A percentile compares a stretch with the other conserved stretches of the same genome.
Conservation (phyloP, 2,888 invertebrate species). For the Buathra laborator region DNA sequence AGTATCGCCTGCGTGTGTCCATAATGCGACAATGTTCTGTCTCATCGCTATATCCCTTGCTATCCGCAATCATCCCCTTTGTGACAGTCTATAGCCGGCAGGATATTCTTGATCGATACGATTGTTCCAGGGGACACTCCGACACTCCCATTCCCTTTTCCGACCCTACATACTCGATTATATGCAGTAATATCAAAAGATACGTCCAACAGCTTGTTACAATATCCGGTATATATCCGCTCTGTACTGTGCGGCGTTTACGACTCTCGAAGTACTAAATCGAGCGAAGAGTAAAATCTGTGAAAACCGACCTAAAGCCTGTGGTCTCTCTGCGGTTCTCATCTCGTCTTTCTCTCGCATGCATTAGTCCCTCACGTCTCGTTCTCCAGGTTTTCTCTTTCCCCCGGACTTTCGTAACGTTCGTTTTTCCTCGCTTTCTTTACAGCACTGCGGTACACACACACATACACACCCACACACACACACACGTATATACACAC, state of each 20-base stretch:
- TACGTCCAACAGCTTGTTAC: not conserved
- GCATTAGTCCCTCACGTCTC: constrained; percentile 29
- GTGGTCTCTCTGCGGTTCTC: not conserved
- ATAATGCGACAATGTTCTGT: constrained; percentile 51
- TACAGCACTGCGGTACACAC: not conserved
- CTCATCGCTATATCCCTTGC: constrained; percentile 30
- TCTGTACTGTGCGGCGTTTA: not conserved
- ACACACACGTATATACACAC: not conserved
- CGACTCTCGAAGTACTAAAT: constrained; percentile 1
- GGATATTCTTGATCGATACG: constrained; percentile 50
- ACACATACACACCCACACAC: not conserved
- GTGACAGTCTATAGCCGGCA: constrained; percentile 39
- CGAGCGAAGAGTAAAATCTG: constrained; percentile 24
- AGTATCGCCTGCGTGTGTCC: constrained; percentile 59
- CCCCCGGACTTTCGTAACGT: not conserved
- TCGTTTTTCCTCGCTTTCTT: constrained; percentile 35
- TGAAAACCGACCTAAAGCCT: constrained; percentile 18
- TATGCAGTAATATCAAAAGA: constrained; percentile 1
- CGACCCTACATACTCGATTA: not conserved
- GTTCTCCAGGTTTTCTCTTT: constrained; percentile 48
- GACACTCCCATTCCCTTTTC: not conserved
- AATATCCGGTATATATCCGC: not conserved
- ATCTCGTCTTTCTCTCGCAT: constrained; percentile 15
- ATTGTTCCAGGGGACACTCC: constrained; percentile 14
- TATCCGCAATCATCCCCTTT: constrained; percentile 48